Percentiles rank a stretch among this genome's conserved stretches.
These are phyloP conservation scores for Clarias fuscus DNA, from an alignment of 2,797 vertebrate species.

Conservation along the genomic window DNA sequence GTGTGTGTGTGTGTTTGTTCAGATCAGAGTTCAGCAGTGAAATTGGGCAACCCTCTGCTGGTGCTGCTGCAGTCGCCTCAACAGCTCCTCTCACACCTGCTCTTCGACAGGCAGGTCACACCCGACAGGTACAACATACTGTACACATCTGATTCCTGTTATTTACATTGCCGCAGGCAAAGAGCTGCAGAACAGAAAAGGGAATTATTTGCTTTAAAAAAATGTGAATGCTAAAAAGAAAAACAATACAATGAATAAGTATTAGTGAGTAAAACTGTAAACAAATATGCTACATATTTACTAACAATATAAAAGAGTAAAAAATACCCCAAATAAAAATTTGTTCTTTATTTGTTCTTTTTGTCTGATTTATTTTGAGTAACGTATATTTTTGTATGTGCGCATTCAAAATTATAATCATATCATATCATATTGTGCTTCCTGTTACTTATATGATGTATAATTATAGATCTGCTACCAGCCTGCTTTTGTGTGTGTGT, in stretches of 20 bases:
- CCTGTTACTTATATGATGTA: no score
- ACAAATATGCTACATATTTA: background rate
- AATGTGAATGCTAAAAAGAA: no score
- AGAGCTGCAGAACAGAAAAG: background rate
- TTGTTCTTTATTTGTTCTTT: background rate
- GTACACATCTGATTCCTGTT: background rate
- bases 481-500: background rate
- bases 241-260: background rate
- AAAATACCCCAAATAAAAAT: background rate
- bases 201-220: background rate
- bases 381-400: no score
- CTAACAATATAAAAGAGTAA: background rate
- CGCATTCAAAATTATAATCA: no score
- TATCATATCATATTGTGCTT: no score
- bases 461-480: no score
- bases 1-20: conserved; percentile 13
- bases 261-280: background rate
- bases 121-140: conserved; percentile 84
- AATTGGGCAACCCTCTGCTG: conserved; percentile 90
- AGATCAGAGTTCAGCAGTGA: conserved; percentile 81
- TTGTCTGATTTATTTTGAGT: background rate
- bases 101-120: conserved; percentile 91
- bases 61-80: conserved; percentile 87
- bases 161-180: background rate
- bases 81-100: conserved; percentile 87